phyloP scores from a whole-genome alignment of 1,140 invertebrate species.

The Philopotamus ludificatus region DNA sequence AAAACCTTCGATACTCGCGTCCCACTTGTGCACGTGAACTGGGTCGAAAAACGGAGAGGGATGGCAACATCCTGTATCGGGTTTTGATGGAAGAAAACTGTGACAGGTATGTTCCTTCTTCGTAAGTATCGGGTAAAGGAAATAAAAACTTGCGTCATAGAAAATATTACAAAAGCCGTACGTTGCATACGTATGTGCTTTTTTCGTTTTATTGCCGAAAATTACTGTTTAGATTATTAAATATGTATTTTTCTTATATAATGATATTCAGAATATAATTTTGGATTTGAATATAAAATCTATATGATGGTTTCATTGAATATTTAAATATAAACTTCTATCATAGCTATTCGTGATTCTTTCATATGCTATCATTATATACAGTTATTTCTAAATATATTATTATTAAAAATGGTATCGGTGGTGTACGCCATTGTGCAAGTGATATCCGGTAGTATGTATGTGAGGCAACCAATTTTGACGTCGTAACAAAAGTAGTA shows the following conservation, averaged over 20 bases:
- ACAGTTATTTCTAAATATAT: no score
- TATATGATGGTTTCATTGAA: no score
- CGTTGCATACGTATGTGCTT: conserved; percentile 4
- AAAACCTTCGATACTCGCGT: conserved; percentile 19
- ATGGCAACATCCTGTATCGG: conserved; percentile 19
- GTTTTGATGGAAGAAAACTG: conserved; percentile 21
- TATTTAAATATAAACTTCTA: no score
- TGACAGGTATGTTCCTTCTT: conserved; percentile 18
- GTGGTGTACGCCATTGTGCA: conserved; percentile 10
- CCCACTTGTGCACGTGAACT: background rate
- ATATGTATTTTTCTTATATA: no score
- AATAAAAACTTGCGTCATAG: conserved; percentile 35
- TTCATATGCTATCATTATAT: no score
- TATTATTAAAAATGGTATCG: no score
- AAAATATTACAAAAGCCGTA: conserved; percentile 17
- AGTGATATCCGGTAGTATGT: conserved; percentile 12
- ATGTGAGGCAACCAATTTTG: conserved; percentile 37
- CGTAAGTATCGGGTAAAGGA: conserved; percentile 28
- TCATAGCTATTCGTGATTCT: no score
- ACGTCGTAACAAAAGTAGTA: conserved; percentile 41
- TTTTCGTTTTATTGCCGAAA: background rate
- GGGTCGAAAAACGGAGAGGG: background rate
- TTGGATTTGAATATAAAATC: no score
- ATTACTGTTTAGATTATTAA: no score
- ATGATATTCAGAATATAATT: no score